phyloP scores from a whole-genome alignment of 2,113 vertebrate genomes.

The Catagonus wagneri region DNA sequence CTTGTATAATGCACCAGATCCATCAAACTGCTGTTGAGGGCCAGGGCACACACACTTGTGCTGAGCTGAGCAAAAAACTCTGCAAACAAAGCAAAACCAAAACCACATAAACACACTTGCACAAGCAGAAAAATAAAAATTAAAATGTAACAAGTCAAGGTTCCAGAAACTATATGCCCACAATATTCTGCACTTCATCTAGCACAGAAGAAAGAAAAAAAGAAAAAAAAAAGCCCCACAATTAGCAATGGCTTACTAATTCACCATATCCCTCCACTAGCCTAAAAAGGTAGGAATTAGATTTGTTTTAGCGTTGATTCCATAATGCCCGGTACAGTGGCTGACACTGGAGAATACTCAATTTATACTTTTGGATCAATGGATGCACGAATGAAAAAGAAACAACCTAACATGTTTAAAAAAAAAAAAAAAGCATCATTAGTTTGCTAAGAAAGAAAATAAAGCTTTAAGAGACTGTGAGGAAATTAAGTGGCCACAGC shows the following conservation, averaged over 20 bases:
- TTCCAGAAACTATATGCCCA: background rate
- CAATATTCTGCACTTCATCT: background rate
- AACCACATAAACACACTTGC: conserved; percentile 3
- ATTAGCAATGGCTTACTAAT: background rate
- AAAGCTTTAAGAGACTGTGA: background rate
- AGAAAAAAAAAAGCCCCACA: background rate
- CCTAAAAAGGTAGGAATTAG: background rate
- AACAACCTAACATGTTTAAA: background rate
- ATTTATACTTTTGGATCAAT: background rate
- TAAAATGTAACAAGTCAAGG: background rate
- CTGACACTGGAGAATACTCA: background rate
- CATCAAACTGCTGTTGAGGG: conserved; percentile 90
- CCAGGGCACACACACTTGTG: conserved; percentile 86
- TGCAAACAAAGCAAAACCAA: conserved; percentile 76
- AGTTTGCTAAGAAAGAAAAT: background rate
- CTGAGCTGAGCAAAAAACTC: conserved; percentile 93
- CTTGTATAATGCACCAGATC: conserved; percentile 92
- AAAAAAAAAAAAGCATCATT: background rate
- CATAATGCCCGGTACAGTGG: background rate
- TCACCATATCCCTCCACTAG: background rate
- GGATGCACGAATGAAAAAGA: background rate
- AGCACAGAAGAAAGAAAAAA: background rate
- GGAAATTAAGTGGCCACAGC: background rate
- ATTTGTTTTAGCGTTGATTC: background rate
- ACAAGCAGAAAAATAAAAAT: background rate